Percentiles rank a stretch among this genome's conserved stretches.
phyloP scores from a whole-genome alignment of 2,113 vertebrate genomes.

The Cyprinus carpio region DNA sequence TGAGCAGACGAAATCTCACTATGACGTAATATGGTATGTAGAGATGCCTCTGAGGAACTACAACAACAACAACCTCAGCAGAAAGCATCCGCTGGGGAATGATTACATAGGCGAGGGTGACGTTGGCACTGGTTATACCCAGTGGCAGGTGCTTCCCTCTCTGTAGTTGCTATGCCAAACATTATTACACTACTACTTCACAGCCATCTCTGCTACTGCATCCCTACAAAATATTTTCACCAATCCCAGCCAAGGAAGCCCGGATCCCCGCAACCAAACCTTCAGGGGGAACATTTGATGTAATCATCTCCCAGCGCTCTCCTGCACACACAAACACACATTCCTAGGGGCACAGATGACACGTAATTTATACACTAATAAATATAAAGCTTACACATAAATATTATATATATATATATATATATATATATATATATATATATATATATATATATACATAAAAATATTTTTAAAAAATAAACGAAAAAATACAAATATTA shows the following conservation, averaged over 20 bases:
- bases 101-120: background rate
- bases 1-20: background rate
- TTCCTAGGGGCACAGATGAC: background rate
- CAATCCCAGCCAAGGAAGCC: background rate
- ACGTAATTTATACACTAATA: background rate
- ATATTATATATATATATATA: too few species aligned
- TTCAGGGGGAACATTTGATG: conserved; percentile 21
- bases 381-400: too few species aligned
- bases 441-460: too few species aligned
- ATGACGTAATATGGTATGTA: background rate
- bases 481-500: too few species aligned
- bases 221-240: background rate
- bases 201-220: background rate
- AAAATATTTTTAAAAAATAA: too few species aligned
- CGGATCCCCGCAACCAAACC: background rate
- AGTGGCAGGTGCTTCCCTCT: conserved; percentile 3
- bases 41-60: background rate
- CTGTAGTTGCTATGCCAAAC: background rate
- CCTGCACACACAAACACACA: conserved; percentile 6
- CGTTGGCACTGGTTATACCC: background rate
- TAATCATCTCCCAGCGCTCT: conserved; percentile 4
- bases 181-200: background rate
- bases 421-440: too few species aligned
- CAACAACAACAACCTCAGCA: conserved; percentile 6
- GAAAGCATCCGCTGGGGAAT: background rate